phyloP scores from a whole-genome alignment of 2,113 vertebrate genomes.

The Tretioscincus oriximinensis region DNA sequence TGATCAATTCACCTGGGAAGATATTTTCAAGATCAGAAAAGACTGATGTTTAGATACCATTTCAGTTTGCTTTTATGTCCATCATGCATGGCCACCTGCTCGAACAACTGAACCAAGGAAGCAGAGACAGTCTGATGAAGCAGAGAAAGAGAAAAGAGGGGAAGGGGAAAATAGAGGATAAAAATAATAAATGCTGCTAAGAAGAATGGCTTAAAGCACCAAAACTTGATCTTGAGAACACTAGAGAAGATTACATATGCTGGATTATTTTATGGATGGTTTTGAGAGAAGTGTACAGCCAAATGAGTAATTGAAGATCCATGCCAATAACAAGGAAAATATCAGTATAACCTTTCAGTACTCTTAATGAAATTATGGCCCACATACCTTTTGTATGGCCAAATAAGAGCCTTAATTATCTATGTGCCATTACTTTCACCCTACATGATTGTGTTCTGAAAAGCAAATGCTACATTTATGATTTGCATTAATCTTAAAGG shows the following conservation, averaged over 20 bases:
- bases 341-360: background rate
- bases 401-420: background rate
- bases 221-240: background rate
- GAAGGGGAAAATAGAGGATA: background rate
- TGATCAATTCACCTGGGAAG: background rate
- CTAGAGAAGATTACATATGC: background rate
- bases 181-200: background rate
- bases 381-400: background rate
- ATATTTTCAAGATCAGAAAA: background rate
- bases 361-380: background rate
- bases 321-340: background rate
- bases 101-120: background rate
- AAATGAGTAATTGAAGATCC: background rate
- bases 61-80: background rate
- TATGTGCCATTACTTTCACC: background rate
- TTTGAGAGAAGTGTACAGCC: background rate
- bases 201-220: background rate
- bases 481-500: no score
- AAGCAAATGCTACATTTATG: background rate
- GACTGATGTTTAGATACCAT: background rate
- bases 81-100: background rate
- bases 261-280: no score
- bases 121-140: background rate
- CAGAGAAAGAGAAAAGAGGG: no score
- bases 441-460: background rate